A percentile compares a stretch with the other conserved stretches of the same genome.
Evolutionary conservation across 2,888 invertebrate genomes (phyloP).

Genomic region (Chalcis sispes): DNA sequence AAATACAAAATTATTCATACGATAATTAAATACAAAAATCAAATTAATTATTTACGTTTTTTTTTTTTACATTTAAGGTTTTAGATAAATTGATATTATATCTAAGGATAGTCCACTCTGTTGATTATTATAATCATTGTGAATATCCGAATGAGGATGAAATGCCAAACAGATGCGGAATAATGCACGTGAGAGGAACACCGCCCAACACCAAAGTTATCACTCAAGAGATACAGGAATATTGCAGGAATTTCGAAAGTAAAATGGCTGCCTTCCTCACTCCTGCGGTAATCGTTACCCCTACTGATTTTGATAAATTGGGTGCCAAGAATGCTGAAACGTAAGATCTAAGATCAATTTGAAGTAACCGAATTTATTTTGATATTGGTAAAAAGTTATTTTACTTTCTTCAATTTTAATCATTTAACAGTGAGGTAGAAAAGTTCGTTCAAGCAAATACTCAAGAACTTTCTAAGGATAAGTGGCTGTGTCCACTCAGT

Average conservation of each 20-base stretch:
- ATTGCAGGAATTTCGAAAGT: slow-evolving; percentile 88
- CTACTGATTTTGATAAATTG: slow-evolving; percentile 88
- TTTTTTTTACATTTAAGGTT: slow-evolving; percentile 71
- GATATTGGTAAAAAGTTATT: slow-evolving; percentile 3
- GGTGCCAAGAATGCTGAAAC: slow-evolving; percentile 87
- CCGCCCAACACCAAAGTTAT: slow-evolving; percentile 89
- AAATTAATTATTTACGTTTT: not conserved
- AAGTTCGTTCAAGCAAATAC: slow-evolving; percentile 97
- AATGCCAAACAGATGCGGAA: slow-evolving; percentile 99
- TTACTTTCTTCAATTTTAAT: too few species aligned
- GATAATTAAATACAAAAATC: not conserved
- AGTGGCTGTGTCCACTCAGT: slow-evolving; percentile 98
- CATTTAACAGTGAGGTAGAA: slow-evolving; percentile 83
- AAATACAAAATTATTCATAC: not conserved
- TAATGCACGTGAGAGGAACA: slow-evolving; percentile 96
- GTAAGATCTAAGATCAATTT: slow-evolving; percentile 67
- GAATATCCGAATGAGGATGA: slow-evolving; percentile 99
- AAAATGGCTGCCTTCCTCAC: slow-evolving; percentile 94
- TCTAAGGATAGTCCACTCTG: slow-evolving; percentile 96
- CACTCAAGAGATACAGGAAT: slow-evolving; percentile 85
- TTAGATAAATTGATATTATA: slow-evolving; percentile 92
- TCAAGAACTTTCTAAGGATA: slow-evolving; percentile 97
- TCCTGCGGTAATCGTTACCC: slow-evolving; percentile 83
- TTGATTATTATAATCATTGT: slow-evolving; percentile 99
- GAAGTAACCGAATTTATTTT: not conserved